These are phyloP conservation scores for Hydractinia symbiolongicarpus DNA, from an alignment of 30 jellyfish, hydroid and myxozoan genomes.

Conservation along the genomic window DNA sequence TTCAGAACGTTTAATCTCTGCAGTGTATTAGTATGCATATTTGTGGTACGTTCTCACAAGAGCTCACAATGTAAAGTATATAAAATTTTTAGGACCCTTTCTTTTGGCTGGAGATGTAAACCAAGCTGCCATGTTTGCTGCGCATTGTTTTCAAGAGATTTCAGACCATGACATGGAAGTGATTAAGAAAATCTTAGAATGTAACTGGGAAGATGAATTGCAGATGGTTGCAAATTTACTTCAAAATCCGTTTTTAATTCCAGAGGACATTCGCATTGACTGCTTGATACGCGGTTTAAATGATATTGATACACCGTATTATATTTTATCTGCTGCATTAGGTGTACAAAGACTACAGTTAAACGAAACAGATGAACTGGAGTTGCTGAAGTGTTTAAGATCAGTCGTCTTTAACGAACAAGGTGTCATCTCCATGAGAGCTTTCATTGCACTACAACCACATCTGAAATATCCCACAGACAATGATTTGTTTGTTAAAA, in stretches of 20 bases:
- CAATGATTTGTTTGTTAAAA: constrained; percentile 26
- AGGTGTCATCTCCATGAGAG: constrained; percentile 74
- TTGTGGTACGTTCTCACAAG: no score
- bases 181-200: constrained; percentile 49
- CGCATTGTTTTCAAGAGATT: constrained; percentile 19
- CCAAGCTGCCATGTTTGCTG: constrained; percentile 61
- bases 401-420: constrained; percentile 66
- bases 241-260: constrained; percentile 60
- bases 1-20: no score
- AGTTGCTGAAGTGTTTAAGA: constrained; percentile 23
- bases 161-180: constrained; percentile 46
- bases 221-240: constrained; percentile 79
- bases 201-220: constrained; percentile 85
- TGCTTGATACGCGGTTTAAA: constrained; percentile 47
- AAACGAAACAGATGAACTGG: constrained; percentile 21
- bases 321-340: constrained; percentile 62
- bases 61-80: no score
- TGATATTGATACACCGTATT: constrained; percentile 65
- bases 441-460: constrained; percentile 60
- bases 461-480: constrained; percentile 52
- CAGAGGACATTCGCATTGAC: constrained; percentile 71
- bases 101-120: constrained; percentile 59
- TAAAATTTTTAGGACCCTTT: constrained; percentile 55
- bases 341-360: constrained; percentile 57
- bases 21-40: no score